A percentile compares a stretch with the other conserved stretches of the same genome.
Conservation (phyloP, 2,797 vertebrate species). For the Myotis vivesi region DNA sequence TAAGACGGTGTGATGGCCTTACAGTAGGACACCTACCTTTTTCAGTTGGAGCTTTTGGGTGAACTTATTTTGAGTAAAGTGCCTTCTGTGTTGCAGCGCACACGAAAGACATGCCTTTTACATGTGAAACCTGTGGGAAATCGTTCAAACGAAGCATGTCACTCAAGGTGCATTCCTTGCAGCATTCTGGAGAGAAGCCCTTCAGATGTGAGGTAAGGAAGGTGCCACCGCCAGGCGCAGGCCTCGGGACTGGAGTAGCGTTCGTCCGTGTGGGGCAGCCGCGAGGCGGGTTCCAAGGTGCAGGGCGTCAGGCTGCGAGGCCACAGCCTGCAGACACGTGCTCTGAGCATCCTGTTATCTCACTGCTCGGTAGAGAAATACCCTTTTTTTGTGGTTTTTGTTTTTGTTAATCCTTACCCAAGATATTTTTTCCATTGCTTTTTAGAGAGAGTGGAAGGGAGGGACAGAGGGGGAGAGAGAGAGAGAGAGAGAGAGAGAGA, state of each 20-base stretch:
- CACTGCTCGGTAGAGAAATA: background rate
- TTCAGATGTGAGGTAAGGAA: conserved; percentile 96
- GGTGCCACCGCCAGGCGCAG: background rate
- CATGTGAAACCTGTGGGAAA: conserved; percentile 98
- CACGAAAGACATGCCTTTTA: conserved; percentile 99
- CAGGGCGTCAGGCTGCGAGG: background rate
- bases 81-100: conserved; percentile 89
- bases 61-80: conserved; percentile 35
- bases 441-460: too few relatives aligned
- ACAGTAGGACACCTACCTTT: background rate
- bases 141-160: conserved; percentile 99
- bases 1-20: background rate
- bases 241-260: fast-evolving
- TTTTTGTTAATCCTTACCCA: too few relatives aligned
- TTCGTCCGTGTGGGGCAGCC: fast-evolving
- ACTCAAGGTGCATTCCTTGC: conserved; percentile 97
- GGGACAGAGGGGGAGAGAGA: too few relatives aligned
- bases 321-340: fast-evolving
- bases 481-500: too few relatives aligned
- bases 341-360: background rate
- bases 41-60: background rate
- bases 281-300: fast-evolving
- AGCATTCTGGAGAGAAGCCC: conserved; percentile 98
- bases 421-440: too few relatives aligned
- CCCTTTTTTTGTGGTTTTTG: background rate